Evolutionary conservation across 2,113 vertebrate genomes (phyloP), one percentile per base, ranked within the genome.

Genomic region (Pelecanoides urinatrix): DNA sequence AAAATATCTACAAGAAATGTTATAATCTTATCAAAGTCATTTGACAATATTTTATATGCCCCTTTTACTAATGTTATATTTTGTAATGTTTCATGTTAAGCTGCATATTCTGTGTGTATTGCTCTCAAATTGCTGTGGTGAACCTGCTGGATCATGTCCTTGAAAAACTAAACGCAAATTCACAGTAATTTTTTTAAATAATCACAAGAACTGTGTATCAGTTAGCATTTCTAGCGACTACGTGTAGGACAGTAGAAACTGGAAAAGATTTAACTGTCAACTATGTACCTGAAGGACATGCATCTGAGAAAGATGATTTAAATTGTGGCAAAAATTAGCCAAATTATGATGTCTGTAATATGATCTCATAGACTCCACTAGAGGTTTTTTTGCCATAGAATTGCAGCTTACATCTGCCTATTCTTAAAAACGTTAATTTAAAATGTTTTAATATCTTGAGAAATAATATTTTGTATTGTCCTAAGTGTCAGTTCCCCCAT

Each of bases 191-290:
- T 96, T 96, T 83, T 63, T 12, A 81, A 96, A 84, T 82, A 95
- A 94, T 95, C 91, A 92, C 82, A 94, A 94, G 61, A 97, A 53
- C 72, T 68, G 58, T 88, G 42, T 20, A 84, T 94, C 82, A 74
- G 10, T 87, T 95, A 90, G 80, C 90, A 90, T 96, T 96, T 96
- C 92, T 96, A 95, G 93, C 92, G 86, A 95, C 92, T 83, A 68
- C 7, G 3, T 92, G 23, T 88, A 75, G 91, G 91, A 95, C 94
- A 96, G 32, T 73, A 80, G 95, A 86, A 94, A 94, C 77, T 94
- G 78, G 82, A 95, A 95, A 93, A 90, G 85, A 94, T 92, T 97
- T 97, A 91, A 91, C 86, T 96, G 75, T 92, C 91, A 94, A 72
- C 92, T 95, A 11, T 93, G 84, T 94, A 94, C 74, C 91, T 96